Evolutionary conservation across 2,113 vertebrate genomes (phyloP).

Genomic region (Menidia beryllina): DNA sequence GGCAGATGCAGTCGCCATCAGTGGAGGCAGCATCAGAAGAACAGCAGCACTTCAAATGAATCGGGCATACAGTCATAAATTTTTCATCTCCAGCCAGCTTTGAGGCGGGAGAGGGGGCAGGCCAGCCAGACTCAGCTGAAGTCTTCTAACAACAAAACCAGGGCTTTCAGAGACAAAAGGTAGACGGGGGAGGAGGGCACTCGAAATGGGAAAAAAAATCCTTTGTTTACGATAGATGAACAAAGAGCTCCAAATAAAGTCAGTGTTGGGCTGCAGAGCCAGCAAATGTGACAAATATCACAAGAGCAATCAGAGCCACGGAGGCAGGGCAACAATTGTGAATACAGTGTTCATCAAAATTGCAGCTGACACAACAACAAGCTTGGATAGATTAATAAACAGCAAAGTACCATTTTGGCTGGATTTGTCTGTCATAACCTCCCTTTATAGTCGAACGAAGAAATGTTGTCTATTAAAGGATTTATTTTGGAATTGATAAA

Average conservation of each 20-base stretch:
- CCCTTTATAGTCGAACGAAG: background rate
- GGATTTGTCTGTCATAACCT: background rate
- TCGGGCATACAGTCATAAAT: conserved; percentile 82
- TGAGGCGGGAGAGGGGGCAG: conserved; percentile 76
- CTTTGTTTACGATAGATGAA: conserved; percentile 73
- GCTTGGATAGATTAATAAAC: conserved; percentile 1
- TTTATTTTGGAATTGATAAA: background rate
- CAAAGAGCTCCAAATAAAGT: conserved; percentile 59
- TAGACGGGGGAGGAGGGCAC: conserved; percentile 59
- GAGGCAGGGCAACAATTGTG: conserved; percentile 24
- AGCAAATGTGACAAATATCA: conserved; percentile 27
- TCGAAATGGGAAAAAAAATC: conserved; percentile 66
- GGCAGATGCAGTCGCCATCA: conserved; percentile 74
- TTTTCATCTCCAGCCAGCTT: conserved; percentile 83
- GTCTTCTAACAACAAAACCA: conserved; percentile 73
- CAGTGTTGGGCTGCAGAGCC: conserved; percentile 23
- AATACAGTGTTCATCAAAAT: conserved; percentile 1
- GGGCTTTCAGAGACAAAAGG: conserved; percentile 70
- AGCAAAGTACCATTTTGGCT: background rate
- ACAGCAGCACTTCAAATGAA: conserved; percentile 81
- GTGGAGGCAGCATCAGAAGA: conserved; percentile 77
- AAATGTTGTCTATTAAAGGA: background rate
- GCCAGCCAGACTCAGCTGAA: conserved; percentile 59
- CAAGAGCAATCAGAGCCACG: conserved; percentile 10
- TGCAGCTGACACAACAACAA: conserved; percentile 13